Conservation (phyloP, 2,113 vertebrate genomes). For the Centropus unirufus region DNA sequence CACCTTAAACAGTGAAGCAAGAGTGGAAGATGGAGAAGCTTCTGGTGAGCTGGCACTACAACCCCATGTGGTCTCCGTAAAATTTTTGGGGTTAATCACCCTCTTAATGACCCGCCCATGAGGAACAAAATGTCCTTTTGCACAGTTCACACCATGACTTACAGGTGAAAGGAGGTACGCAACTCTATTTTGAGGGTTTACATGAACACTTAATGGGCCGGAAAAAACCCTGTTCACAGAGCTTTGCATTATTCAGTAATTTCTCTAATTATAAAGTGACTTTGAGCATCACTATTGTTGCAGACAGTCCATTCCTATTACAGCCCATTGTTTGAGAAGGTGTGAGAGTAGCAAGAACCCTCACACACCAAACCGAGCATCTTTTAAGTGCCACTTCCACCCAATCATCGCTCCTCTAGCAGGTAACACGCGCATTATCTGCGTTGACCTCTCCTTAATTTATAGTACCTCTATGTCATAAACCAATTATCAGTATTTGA, state of each 20-base stretch:
- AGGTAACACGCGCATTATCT: conserved; percentile 53
- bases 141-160: not conserved
- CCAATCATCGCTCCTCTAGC: not conserved
- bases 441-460: conserved; percentile 67
- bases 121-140: conserved; percentile 32
- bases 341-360: not conserved
- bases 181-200: conserved; percentile 52
- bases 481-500: conserved; percentile 75
- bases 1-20: conserved; percentile 17
- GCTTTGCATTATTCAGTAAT: conserved; percentile 61
- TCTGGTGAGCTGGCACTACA: not conserved
- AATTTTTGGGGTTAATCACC: conserved; percentile 18
- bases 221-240: not conserved
- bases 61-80: not conserved
- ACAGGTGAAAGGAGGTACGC: conserved; percentile 12
- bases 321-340: conserved; percentile 16
- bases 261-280: conserved; percentile 63
- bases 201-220: conserved; percentile 26
- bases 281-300: conserved; percentile 19
- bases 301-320: conserved; percentile 33
- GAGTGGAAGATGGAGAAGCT: not conserved
- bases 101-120: not conserved
- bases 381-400: conserved; percentile 38
- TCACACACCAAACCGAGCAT: not conserved
- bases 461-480: conserved; percentile 65